These are phyloP conservation scores for Campylomormyrus tamandua DNA, from an alignment of 2,113 vertebrate species.

Conservation along the genomic window DNA sequence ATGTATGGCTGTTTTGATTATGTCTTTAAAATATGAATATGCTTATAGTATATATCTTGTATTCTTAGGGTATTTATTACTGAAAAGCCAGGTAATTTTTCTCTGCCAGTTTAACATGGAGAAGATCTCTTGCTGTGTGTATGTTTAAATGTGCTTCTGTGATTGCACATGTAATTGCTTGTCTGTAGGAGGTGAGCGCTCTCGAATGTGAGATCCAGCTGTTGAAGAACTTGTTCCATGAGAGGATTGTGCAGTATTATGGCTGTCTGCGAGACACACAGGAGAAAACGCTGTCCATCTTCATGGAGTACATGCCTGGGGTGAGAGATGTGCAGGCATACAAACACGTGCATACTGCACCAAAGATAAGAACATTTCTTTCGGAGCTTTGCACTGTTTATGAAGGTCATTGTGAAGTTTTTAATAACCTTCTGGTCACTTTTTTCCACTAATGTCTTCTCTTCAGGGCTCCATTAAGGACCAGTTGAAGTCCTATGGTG, in stretches of 20 bases:
- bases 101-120: background rate
- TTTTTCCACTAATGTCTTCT: background rate
- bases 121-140: background rate
- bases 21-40: background rate
- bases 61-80: background rate
- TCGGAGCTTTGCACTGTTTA: background rate
- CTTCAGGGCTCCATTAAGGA: slow-evolving; percentile 93
- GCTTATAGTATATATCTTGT: background rate
- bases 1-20: background rate
- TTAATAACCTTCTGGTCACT: no score
- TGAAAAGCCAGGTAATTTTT: background rate
- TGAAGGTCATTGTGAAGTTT: background rate
- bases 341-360: background rate
- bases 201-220: slow-evolving; percentile 98
- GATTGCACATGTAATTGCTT: background rate
- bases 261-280: slow-evolving; percentile 86
- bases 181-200: slow-evolving; percentile 86
- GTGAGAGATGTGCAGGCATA: slow-evolving; percentile 58
- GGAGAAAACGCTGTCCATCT: slow-evolving; percentile 94
- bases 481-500: slow-evolving; percentile 92
- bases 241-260: slow-evolving; percentile 96
- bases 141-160: background rate
- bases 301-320: slow-evolving; percentile 99
- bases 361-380: background rate
- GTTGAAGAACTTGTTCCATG: slow-evolving; percentile 90